phyloP scores from a whole-genome alignment of 2,113 vertebrate species.

The Mastomys coucha region DNA sequence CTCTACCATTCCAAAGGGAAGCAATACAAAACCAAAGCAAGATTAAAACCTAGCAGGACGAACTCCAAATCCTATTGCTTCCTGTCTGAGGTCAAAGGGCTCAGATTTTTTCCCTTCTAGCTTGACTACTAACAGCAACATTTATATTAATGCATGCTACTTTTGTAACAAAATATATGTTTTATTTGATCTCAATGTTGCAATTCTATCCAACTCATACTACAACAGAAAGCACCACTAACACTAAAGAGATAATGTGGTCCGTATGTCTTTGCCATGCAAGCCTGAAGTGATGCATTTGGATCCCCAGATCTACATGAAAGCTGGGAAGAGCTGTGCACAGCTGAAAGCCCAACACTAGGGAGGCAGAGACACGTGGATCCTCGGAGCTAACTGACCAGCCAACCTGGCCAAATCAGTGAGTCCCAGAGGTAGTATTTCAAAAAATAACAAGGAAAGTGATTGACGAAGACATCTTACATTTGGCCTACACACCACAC shows the following conservation, averaged over 20 bases:
- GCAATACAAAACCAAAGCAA: not conserved
- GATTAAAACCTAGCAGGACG: not conserved
- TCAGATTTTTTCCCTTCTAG: not conserved
- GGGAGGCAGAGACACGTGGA: not conserved
- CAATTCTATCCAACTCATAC: not conserved
- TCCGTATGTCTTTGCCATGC: not conserved
- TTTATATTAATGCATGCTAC: slow-evolving; percentile 12
- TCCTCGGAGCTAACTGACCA: not conserved
- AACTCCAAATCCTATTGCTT: not conserved
- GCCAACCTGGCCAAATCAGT: not conserved
- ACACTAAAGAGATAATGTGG: not conserved
- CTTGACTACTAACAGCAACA: not conserved
- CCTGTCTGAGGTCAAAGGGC: not conserved
- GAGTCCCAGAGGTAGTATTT: not conserved
- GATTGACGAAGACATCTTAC: not conserved
- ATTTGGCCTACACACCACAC: not conserved
- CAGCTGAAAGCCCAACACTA: not conserved
- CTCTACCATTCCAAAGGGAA: not conserved
- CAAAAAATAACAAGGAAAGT: not conserved
- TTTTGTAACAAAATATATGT: slow-evolving; percentile 50
- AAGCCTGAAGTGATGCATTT: not conserved
- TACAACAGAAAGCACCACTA: slow-evolving; percentile 41
- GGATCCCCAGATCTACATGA: not conserved
- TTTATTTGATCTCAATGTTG: slow-evolving; percentile 32
- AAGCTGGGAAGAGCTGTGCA: not conserved